phyloP scores from a whole-genome alignment of 1,140 invertebrate genomes.

The Hetaerina americana region DNA sequence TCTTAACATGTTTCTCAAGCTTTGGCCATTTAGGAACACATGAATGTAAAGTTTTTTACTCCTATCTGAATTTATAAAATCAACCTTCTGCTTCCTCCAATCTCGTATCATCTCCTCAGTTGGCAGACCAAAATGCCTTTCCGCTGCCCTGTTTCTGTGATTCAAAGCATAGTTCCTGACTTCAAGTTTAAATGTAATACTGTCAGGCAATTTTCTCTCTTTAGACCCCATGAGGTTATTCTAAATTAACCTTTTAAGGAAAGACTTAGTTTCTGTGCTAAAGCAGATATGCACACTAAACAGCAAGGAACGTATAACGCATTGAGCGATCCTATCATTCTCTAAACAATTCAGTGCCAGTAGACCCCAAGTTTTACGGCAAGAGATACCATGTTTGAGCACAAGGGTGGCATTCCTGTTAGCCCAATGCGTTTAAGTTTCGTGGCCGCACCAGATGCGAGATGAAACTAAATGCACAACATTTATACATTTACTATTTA shows the following conservation, averaged over 20 bases:
- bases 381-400: background rate
- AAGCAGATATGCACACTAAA: background rate
- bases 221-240: background rate
- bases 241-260: background rate
- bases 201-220: background rate
- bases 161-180: background rate
- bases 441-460: background rate
- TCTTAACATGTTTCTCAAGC: too few species aligned
- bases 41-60: too few species aligned
- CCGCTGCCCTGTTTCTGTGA: background rate
- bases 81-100: too few species aligned
- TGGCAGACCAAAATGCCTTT: background rate
- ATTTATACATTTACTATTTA: background rate
- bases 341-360: background rate
- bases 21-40: too few species aligned
- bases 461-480: background rate
- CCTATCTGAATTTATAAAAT: too few species aligned
- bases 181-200: background rate
- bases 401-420: background rate
- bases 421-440: background rate
- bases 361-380: background rate
- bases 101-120: too few species aligned
- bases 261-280: background rate
- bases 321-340: background rate
- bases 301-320: background rate